Evolutionary conservation across 2,113 vertebrate genomes (phyloP), one percentile per base, ranked within the genome.

Genomic region (Rhipidura dahli): DNA sequence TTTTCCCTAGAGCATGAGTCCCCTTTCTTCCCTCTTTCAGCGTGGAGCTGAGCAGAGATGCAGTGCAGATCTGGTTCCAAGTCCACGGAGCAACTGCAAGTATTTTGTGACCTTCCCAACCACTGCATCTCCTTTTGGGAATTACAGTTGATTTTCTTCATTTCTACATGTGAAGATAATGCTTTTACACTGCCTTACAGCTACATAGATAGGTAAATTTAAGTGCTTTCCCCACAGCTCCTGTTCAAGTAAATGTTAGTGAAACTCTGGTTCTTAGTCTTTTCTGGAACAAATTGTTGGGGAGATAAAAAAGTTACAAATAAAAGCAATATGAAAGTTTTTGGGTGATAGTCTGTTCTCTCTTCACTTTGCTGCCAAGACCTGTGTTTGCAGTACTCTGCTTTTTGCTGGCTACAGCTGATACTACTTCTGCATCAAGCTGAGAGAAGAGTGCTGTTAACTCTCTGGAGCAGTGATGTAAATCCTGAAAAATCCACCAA

Each of bases 51-150:
- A 60, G 78, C 70, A 76, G 65, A 0, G 1, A 35, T 31, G 91
- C 49, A 39, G 11, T 22, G 3, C 5, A 19, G 72, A 83, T 93
- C 69, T 78, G 49, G 57, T 79, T 90, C 94, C 59, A 81, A 93
- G 78, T 37, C 81, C 54, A 4, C 3, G 2, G 22, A 96, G 79
- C 77, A 93, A 90, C 81, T 27, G n/a, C 72, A 79, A 84, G 85
- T 66, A 40, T 87, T 97, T 92, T 75, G 65, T 94, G 94, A 96
- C 94, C 83, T 97, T 96, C 96, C 89, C 64, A 57, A 73, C 70
- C 39, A 83, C 73, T 57, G 42, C 37, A 6, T 64, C 87, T 73
- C 51, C 93, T 87, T 83, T 56, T 9, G 33, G 87, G 96, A 94
- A 65, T 24, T 61, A 81, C 71, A 90, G 90, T 94, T 73, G 91